These are phyloP conservation scores for Grus americana DNA, from an alignment of 2,113 vertebrate genomes.

Conservation along the genomic window DNA sequence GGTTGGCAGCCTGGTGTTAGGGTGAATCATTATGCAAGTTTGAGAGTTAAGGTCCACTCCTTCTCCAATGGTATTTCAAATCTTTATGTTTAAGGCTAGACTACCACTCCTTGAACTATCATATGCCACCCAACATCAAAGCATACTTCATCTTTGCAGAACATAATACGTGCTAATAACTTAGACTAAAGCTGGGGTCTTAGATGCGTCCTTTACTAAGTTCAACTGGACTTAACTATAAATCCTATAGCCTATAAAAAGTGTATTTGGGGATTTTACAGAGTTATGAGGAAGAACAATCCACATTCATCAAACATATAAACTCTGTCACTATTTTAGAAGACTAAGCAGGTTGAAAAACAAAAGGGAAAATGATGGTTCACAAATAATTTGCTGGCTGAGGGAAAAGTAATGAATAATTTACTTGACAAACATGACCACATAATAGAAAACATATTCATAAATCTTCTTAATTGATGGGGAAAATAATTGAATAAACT, in stretches of 20 bases:
- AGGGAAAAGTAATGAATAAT: slow-evolving; percentile 42
- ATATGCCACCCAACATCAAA: not conserved
- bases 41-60: not conserved
- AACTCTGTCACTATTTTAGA: not conserved
- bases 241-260: not conserved
- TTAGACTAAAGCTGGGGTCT: not conserved
- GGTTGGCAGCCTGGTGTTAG: not conserved
- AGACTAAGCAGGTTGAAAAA: slow-evolving; percentile 9
- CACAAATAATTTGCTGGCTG: slow-evolving; percentile 35
- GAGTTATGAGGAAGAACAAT: not conserved
- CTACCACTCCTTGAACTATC: not conserved
- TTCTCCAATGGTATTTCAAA: not conserved
- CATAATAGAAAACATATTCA: slow-evolving; percentile 18
- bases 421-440: slow-evolving; percentile 25
- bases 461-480: slow-evolving; percentile 46
- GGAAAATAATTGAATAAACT: slow-evolving; percentile 24
- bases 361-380: slow-evolving; percentile 2
- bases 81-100: not conserved
- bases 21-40: not conserved
- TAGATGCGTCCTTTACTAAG: not conserved
- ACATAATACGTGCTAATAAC: not conserved
- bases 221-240: not conserved
- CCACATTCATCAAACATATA: not conserved
- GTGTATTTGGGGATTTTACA: not conserved
- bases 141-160: not conserved